phyloP scores from a whole-genome alignment of 64 coral and sea anemone species.

The Anthopleura sola region DNA sequence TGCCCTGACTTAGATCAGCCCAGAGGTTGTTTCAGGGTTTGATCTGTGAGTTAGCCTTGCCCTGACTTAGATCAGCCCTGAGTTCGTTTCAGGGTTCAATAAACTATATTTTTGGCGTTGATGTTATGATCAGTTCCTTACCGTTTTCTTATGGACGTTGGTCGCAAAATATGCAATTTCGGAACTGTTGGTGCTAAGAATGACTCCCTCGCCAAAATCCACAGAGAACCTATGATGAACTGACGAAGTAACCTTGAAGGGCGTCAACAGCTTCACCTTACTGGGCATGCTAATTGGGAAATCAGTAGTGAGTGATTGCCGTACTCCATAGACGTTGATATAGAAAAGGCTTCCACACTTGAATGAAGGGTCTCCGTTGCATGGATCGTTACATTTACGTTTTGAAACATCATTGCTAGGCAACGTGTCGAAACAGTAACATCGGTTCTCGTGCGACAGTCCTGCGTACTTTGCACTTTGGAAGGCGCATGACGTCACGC shows the following conservation, averaged over 20 bases:
- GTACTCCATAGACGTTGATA: conserved; percentile 30
- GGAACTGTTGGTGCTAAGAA: background rate
- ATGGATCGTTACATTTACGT: conserved; percentile 28
- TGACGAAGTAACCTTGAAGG: background rate
- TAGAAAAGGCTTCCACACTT: conserved; percentile 27
- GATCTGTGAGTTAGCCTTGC: too few species aligned
- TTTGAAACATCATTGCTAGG: background rate
- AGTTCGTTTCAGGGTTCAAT: too few species aligned
- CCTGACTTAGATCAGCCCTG: too few species aligned
- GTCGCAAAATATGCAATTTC: background rate
- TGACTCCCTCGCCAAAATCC: conserved; percentile 18
- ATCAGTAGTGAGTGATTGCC: background rate
- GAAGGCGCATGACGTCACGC: conserved; percentile 33
- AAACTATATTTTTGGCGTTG: background rate
- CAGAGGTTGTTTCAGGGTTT: too few species aligned
- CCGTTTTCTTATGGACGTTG: background rate
- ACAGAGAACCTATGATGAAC: background rate
- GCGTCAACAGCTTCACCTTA: background rate
- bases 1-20: too few species aligned
- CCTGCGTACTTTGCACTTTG: conserved; percentile 15
- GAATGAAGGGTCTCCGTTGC: conserved; percentile 21
- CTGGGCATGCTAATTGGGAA: conserved; percentile 1
- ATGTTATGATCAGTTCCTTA: background rate
- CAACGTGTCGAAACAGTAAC: conserved; percentile 24
- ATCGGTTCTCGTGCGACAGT: conserved; percentile 10